Base-by-base conservation (phyloP, 2,888 invertebrate species). In the Liposcelis brunnea region DNA sequence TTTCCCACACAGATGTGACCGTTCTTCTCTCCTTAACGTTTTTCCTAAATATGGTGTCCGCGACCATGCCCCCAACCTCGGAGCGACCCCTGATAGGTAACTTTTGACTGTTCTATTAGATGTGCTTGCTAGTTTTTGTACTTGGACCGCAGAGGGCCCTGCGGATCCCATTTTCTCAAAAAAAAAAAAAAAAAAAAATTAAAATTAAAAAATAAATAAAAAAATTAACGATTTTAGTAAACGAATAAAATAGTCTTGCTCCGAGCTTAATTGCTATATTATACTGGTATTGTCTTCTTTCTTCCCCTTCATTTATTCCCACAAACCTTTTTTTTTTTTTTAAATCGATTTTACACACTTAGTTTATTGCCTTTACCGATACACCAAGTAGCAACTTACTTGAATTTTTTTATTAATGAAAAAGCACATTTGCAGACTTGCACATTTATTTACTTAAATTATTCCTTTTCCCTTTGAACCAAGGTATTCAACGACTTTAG, bases 51-150 rank as follows among this genome's bases (percentile, higher is more conserved):
- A 68, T 73, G 61, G 72, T 74, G 48, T 69, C 71, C 16, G 72
- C 72, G 57, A 70, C 71, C 46, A 72, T 73, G 63, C 74, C 74
- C 50, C 71, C 72, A 40, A 73, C 74, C 31, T 74, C 74, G 46
- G 74, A 72, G 60, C 70, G 72, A 45, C 74, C 75, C 48, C 64
- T 75, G 35, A 74, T 75, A 62, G 74, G 73, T 68, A 43, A 43
- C 21, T 19, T 43, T 12, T 32, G 15, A 43, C 8, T 43, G 43
- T 43, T 8, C 31, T 42, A 2, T 43, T 26, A 43, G 43, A 26
- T 43, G 31, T 43, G 43, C 43, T 43, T 32, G 43, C 12, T 32
- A 43, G 43, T 14, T 43, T 10, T 21, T 15, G n/a, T 56, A 55
- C 56, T 56, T 56, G 56, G 56, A 55, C 49, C 47, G 55, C 56